Evolutionary conservation across 2,797 vertebrate genomes (phyloP).

Genomic region (Melanotaenia trifasciata): DNA sequence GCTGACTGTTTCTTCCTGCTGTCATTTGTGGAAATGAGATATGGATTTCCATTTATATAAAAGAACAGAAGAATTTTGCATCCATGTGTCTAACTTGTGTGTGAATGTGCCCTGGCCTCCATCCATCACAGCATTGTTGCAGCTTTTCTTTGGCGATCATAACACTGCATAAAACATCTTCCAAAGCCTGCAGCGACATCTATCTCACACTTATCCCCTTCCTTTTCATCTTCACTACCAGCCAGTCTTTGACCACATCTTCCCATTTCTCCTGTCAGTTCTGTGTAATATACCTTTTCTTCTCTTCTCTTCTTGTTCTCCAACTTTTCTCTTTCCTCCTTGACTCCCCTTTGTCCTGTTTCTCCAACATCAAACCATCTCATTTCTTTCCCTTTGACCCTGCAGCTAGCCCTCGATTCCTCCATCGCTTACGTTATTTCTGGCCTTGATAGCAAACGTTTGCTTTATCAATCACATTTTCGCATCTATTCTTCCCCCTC

Average conservation of each 20-base stretch:
- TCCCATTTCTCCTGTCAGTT: background rate
- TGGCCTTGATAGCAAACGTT: conserved; percentile 68
- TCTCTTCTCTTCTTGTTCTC: background rate
- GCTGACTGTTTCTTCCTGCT: conserved; percentile 20
- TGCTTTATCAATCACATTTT: conserved; percentile 76
- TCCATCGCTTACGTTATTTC: conserved; percentile 59
- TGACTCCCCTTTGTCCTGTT: conserved; percentile 3
- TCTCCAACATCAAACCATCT: conserved; percentile 27
- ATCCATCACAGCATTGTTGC: conserved; percentile 56
- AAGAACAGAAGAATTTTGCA: conserved; percentile 27
- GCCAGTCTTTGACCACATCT: conserved; percentile 1
- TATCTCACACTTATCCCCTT: conserved; percentile 12
- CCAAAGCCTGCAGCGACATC: conserved; percentile 29
- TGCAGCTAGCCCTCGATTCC: conserved; percentile 20
- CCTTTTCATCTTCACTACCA: conserved; percentile 11
- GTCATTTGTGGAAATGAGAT: conserved; percentile 8
- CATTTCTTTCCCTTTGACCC: conserved; percentile 58
- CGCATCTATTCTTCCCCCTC: conserved; percentile 69
- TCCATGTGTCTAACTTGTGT: conserved; percentile 42
- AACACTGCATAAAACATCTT: conserved; percentile 52
- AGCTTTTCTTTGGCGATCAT: conserved; percentile 58
- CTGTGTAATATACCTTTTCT: background rate
- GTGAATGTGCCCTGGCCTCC: conserved; percentile 24
- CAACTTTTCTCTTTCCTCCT: conserved; percentile 16
- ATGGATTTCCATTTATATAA: conserved; percentile 35